Evolutionary conservation across 2,113 vertebrate genomes (phyloP), one percentile per base, ranked within the genome.

Genomic region (Orthonyx spaldingii): DNA sequence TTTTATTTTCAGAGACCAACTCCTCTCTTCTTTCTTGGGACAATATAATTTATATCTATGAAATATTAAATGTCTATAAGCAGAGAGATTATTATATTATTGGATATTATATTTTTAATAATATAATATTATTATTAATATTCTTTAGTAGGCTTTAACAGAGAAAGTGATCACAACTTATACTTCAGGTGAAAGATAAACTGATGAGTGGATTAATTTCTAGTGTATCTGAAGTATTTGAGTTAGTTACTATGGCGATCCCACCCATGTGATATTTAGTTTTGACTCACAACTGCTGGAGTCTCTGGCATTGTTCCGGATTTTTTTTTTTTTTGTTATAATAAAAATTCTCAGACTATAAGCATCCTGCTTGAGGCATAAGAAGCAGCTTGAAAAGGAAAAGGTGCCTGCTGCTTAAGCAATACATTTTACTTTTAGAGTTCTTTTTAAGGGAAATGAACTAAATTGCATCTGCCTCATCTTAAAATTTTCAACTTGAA

Each of bases 271-370:
- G 96, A 96, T 96, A 93, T 74, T 92, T 92, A 72, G 92, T 87
- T 96, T 96, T 94, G 91, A 94, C 95, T 96, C 90, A 87, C 96
- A 97, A 90, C 94, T 97, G 97, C 90, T 95, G 88, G 65, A 95
- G 39, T 96, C 56, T 94, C 87, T 95, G 94, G 86, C 93, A 91
- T 87, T 96, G 85, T 94, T 93, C 77, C 0, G 50, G 55, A 90
- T 19, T 41, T 87, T 89, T 94, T 35, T 60, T 90, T 84, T 83
- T 84, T 82, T 83, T 52, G 42, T 66, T 91, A 91, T 95, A 95
- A 96, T 97, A 95, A 97, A 97, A 95, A 90, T 76, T 37, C 49
- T 96, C 89, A 93, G 84, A 94, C 91, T 93, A 82, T 77, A 94
- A 91, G 56, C 39, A 65, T 94, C 86, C 82, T 84, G 82, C 96